Conservation (phyloP, 2,888 invertebrate species). For the Branchipolynoe longqiensis region DNA sequence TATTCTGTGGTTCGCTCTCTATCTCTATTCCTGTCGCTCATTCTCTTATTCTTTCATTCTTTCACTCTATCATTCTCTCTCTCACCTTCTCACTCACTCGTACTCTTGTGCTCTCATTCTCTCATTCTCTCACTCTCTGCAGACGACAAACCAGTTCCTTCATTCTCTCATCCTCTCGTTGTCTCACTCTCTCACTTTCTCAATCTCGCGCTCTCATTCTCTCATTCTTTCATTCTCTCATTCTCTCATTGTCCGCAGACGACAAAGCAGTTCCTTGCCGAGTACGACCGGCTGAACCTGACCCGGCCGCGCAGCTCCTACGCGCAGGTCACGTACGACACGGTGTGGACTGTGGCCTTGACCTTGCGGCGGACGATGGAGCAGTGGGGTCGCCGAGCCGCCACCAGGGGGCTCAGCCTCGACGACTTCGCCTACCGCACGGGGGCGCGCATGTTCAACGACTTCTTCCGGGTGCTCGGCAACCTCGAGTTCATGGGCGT, state of each 20-base stretch:
- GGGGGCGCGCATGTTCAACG: constrained; percentile 86
- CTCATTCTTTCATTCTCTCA: too few relatives aligned
- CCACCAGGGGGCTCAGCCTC: constrained; percentile 82
- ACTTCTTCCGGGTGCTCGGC: constrained; percentile 88
- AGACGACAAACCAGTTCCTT: too few relatives aligned
- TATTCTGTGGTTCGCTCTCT: too few relatives aligned
- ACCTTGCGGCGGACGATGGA: constrained; percentile 86
- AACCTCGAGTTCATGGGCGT: constrained; percentile 90
- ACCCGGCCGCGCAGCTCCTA: constrained; percentile 82
- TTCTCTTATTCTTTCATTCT: too few relatives aligned
- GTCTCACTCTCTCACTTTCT: too few relatives aligned
- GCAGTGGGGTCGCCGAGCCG: constrained; percentile 73
- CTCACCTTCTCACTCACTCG: too few relatives aligned
- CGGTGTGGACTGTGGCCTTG: constrained; percentile 93
- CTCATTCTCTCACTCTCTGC: too few relatives aligned
- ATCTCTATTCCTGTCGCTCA: too few relatives aligned
- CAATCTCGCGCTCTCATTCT: too few relatives aligned
- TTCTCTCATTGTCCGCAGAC: constrained; percentile 84
- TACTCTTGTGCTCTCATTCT: too few relatives aligned
- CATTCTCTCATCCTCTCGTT: too few relatives aligned
- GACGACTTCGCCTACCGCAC: constrained; percentile 87
- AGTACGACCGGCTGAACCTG: constrained; percentile 83
- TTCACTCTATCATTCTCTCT: too few relatives aligned
- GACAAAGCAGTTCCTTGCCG: constrained; percentile 85
- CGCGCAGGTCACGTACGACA: constrained; percentile 93